Evolutionary conservation across 2,113 vertebrate species (phyloP), one percentile per base, ranked within the genome.

Genomic region (Campylomormyrus tamandua): DNA sequence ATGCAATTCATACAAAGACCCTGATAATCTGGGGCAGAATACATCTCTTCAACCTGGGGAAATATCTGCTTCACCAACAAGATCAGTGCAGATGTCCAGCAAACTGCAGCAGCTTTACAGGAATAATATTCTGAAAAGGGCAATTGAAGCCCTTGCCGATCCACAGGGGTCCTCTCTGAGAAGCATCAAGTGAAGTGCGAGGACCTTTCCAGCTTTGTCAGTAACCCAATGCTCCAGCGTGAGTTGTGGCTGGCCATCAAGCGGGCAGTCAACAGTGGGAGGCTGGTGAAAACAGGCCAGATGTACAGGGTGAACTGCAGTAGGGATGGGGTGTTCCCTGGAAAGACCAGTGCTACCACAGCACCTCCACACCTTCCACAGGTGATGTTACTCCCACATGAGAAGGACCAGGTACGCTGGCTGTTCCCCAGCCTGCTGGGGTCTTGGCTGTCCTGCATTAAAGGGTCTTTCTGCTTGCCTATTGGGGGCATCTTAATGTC

Each of bases 1-100:
- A 92, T 97, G 98, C 91, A 95, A 97, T 87, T 99, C 98, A 3
- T 99, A 98, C 94, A 99, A 99, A 95, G 98, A 99, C 96, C 98
- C 98, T 92, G 97, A 98, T 92, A 97, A 97, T 93, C 97, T 96
- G 46, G 98, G 97, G 94, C 97, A 97, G 80, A 96, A 97, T 93
- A 95, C 96, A 80, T 93, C 96, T 88, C 93, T 96, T 94, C 97
- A 96, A 91, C 94, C 96, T 91, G 95, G 95, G 93, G 95, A 95
- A 93, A 93, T 96, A 92, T 93, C 96, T 50, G 96, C 97, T 90
- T 94, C 97, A 90, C 92, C 95, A 87, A 97, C 97, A 93, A 97
- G 97, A 91, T 97, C 97, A 92, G 96, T 96, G 93, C 96, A 96
- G 95, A 94, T 95, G 90, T 96, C 96, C 83, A 96, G 94, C 74